Evolutionary conservation across 2,888 invertebrate genomes (phyloP).

Genomic region (Acholoe squamosa): DNA sequence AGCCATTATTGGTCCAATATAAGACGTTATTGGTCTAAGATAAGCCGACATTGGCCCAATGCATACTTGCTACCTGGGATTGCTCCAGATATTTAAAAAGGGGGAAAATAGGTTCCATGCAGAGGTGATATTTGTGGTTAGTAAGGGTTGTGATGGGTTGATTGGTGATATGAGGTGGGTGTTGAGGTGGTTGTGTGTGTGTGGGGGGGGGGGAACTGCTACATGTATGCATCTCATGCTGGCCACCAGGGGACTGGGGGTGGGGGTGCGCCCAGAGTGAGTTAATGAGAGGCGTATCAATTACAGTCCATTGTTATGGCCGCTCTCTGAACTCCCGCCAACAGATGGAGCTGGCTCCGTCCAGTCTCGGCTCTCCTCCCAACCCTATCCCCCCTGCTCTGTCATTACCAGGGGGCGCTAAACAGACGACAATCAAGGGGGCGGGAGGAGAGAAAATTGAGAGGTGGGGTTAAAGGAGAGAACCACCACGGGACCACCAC

Average conservation of each 20-base stretch:
- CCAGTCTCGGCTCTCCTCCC: background rate
- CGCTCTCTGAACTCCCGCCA: constrained; percentile 11
- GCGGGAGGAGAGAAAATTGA: background rate
- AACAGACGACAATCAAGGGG: background rate
- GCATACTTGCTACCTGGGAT: too few species aligned
- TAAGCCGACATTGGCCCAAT: too few species aligned
- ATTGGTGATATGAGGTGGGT: too few species aligned
- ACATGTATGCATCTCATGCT: constrained; percentile 1
- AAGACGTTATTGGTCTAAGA: too few species aligned
- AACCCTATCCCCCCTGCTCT: background rate
- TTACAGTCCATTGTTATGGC: background rate
- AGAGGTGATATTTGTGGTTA: too few species aligned
- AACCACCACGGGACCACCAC: background rate
- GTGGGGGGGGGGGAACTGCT: background rate
- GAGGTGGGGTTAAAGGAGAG: background rate
- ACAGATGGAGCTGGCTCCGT: background rate
- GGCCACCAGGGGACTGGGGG: background rate
- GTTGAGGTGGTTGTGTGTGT: too few species aligned
- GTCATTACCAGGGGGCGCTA: background rate
- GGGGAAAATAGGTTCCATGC: too few species aligned
- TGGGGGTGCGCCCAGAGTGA: background rate
- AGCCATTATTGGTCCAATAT: too few species aligned
- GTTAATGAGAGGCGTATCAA: constrained; percentile 26
- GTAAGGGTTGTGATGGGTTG: too few species aligned
- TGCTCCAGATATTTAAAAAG: too few species aligned